Evolutionary conservation across 2,797 vertebrate genomes (phyloP).

Genomic region (Enteromius treurensis): DNA sequence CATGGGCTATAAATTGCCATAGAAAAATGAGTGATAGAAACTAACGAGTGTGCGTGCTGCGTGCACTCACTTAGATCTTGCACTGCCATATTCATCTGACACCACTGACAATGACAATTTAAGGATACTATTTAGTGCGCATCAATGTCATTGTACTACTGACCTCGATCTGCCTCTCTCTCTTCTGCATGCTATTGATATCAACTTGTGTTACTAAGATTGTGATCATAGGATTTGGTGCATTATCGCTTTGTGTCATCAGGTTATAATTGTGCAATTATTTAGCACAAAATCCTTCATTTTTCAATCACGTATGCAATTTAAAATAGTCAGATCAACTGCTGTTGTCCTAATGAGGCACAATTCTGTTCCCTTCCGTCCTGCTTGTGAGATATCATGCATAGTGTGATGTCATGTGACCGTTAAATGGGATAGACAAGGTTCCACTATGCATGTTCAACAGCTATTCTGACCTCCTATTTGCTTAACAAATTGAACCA

Average conservation of each 20-base stretch:
- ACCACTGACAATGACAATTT: not conserved
- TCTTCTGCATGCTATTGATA: not conserved
- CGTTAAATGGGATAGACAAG: slow-evolving; percentile 47
- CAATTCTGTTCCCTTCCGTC: not conserved
- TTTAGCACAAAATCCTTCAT: not conserved
- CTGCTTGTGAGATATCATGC: slow-evolving; percentile 10
- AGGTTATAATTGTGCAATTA: not conserved
- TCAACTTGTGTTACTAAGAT: not conserved
- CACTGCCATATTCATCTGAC: not conserved
- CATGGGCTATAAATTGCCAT: not conserved
- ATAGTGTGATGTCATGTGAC: slow-evolving; percentile 55
- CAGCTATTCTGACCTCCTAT: slow-evolving; percentile 44
- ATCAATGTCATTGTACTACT: not conserved
- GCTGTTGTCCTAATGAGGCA: not conserved
- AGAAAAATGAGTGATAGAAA: not conserved
- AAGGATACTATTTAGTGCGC: not conserved
- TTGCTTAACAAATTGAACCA: slow-evolving; percentile 55
- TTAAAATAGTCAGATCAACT: not conserved
- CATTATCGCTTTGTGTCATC: not conserved
- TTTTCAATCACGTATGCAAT: not conserved
- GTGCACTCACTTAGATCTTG: not conserved
- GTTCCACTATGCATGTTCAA: slow-evolving; percentile 45
- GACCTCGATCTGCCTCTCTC: not conserved
- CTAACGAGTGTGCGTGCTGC: not conserved
- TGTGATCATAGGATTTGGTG: not conserved